Evolutionary conservation across 2,888 invertebrate species (phyloP), one percentile per base, ranked within the genome.

Genomic region (Acanthosepion esculentum): DNA sequence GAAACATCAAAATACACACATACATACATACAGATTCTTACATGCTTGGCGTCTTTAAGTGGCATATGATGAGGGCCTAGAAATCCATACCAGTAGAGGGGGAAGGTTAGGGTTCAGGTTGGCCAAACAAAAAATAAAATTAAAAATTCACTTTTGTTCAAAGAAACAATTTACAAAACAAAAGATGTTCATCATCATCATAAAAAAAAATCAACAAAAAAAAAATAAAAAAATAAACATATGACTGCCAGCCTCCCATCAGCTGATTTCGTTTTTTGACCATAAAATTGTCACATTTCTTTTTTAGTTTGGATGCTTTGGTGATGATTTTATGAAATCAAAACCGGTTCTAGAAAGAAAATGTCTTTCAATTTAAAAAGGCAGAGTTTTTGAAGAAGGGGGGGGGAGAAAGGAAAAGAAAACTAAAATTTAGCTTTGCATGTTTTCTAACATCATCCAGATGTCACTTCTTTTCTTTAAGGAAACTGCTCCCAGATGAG

Each of bases 81-180:
- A n/a, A 78, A n/a, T 4, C 78, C 15, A 15, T 78, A 33, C 33
- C 18, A 78, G n/a, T 78, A 78, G 2, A n/a, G n/a, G 29, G 33
- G n/a, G 15, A 12, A 15, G n/a, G 15, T 33, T 12, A 33, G 78
- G 78, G 78, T 78, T 78, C 78, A 78, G 78, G 78, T 78, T 78
- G 78, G 78, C 78, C n/a, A n/a, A 78, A 78, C n/a, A 78, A 78
- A 78, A 78, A 78, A 78, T 33, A 78, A 78, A 78, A 78, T 33
- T 15, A 29, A 78, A 78, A 15, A 78, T 78, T 15, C 78, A 78
- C 78, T 15, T 78, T n/a, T n/a, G n/a, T 78, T n/a, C 59, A 59
- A 59, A 59, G 59, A 59, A 59, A 59, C 59, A 59, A 26, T 59
- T 59, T 23, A 59, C 59, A 59, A 59, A 59, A 59, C 20, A 59